phyloP scores from a whole-genome alignment of 1,140 invertebrate species.

The Euglossa dilemma region DNA sequence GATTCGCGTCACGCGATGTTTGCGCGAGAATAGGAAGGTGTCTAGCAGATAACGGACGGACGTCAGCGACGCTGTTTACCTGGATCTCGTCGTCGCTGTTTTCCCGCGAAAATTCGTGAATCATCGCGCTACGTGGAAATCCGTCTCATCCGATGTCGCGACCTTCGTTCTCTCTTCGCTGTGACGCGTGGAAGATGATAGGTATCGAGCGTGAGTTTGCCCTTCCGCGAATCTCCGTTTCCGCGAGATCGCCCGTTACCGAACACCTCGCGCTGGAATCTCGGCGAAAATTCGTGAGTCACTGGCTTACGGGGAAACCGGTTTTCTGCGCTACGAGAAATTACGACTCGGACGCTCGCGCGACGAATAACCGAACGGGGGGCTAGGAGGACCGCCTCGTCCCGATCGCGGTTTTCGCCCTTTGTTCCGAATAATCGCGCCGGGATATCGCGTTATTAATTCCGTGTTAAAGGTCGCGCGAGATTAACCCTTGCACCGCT shows the following conservation, averaged over 20 bases:
- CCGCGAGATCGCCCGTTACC: constrained; percentile 4
- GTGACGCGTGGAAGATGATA: not conserved
- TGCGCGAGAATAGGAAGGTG: constrained; percentile 28
- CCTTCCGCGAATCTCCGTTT: constrained; percentile 25
- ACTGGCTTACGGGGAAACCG: constrained; percentile 32
- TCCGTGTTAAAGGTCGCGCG: not conserved
- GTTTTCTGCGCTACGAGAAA: constrained; percentile 29
- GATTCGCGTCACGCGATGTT: constrained; percentile 1
- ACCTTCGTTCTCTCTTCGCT: not conserved
- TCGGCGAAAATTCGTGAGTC: constrained; percentile 58
- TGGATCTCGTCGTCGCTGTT: not conserved
- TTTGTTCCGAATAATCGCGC: not conserved
- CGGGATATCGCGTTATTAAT: not conserved
- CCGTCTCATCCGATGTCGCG: not conserved
- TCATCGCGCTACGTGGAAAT: constrained; percentile 52
- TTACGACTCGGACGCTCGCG: constrained; percentile 14
- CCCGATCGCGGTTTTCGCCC: not conserved
- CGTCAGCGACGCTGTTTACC: constrained; percentile 29
- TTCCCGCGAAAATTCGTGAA: constrained; percentile 49
- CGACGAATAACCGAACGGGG: too few species aligned
- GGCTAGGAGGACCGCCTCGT: not conserved
- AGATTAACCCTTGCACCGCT: not conserved
- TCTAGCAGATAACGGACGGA: constrained; percentile 44
- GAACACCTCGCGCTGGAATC: constrained; percentile 1
- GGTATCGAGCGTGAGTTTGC: constrained; percentile 29